Evolutionary conservation across 2,888 invertebrate species (phyloP).

Genomic region (Chloroclystis v-ata): DNA sequence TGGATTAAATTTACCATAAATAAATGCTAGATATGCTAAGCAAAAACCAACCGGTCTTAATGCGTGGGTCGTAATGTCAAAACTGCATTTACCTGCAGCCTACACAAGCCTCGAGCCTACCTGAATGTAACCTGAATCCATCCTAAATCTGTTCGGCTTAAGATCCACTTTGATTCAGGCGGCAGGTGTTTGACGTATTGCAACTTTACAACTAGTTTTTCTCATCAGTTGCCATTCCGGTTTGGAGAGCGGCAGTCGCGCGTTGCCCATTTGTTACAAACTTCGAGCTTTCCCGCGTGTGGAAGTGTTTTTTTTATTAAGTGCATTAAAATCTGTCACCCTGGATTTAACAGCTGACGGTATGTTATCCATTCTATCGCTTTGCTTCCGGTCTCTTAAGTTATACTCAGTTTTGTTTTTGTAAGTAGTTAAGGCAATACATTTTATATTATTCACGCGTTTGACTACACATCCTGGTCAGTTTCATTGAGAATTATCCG

Average conservation of each 20-base stretch:
- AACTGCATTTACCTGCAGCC: too few relatives aligned
- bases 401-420: conserved; percentile 1
- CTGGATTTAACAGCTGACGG: conserved; percentile 66
- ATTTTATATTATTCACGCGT: neutral
- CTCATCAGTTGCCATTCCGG: conserved; percentile 53
- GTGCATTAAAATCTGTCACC: conserved; percentile 40
- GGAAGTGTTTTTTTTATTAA: conserved; percentile 33
- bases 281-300: conserved; percentile 42
- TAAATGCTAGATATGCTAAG: too few relatives aligned
- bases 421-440: neutral
- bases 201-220: conserved; percentile 37
- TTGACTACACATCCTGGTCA: neutral
- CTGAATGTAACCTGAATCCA: conserved; percentile 13
- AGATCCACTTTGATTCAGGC: conserved; percentile 39
- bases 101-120: conserved; percentile 21
- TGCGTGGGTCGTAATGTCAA: too few relatives aligned
- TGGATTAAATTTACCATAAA: too few relatives aligned
- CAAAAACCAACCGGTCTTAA: too few relatives aligned
- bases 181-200: conserved; percentile 39
- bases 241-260: conserved; percentile 41
- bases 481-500: neutral
- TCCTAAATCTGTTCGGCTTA: conserved; percentile 27
- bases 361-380: conserved; percentile 29
- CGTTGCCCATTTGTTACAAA: conserved; percentile 33
- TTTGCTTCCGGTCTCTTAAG: neutral